phyloP scores from a whole-genome alignment of 1,140 invertebrate genomes.

The Hylyphantes graminicola region DNA sequence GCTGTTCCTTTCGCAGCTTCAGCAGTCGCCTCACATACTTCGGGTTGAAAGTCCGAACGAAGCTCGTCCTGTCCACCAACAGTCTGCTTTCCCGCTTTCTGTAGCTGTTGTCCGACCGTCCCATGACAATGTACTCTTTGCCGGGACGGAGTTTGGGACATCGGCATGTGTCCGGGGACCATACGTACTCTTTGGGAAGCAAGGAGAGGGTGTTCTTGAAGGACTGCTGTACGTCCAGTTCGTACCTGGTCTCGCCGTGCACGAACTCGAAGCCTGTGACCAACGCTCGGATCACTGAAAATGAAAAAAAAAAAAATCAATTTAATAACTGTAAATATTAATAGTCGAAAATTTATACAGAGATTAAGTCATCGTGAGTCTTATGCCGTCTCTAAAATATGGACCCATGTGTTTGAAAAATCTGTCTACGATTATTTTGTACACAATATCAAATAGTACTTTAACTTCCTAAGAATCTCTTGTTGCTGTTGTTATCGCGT shows the following conservation, averaged over 20 bases:
- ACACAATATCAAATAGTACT: too few species aligned
- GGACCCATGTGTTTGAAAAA: too few species aligned
- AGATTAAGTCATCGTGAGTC: too few species aligned
- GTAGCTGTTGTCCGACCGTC: conserved; percentile 60
- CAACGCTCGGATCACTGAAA: conserved; percentile 58
- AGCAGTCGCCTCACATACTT: conserved; percentile 59
- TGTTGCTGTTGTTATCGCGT: too few species aligned
- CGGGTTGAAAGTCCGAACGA: conserved; percentile 60
- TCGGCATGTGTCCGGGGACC: conserved; percentile 60
- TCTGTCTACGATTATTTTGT: too few species aligned
- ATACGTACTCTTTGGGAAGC: conserved; percentile 61
- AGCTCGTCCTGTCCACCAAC: conserved; percentile 59
- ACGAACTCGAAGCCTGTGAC: conserved; percentile 61
- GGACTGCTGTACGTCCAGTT: conserved; percentile 61
- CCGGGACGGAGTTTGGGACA: conserved; percentile 57
- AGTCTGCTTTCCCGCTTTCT: conserved; percentile 61
- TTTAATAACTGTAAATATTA: too few species aligned
- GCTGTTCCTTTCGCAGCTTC: conserved; percentile 60
- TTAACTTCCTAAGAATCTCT: too few species aligned
- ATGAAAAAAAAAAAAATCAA: too few species aligned
- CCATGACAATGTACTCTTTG: conserved; percentile 63
- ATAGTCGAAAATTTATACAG: too few species aligned
- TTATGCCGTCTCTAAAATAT: too few species aligned
- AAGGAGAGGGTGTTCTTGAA: conserved; percentile 62
- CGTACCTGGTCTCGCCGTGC: conserved; percentile 62